Base-by-base conservation (phyloP, 2,888 invertebrate species). In the Ormyrus nitidulus region DNA sequence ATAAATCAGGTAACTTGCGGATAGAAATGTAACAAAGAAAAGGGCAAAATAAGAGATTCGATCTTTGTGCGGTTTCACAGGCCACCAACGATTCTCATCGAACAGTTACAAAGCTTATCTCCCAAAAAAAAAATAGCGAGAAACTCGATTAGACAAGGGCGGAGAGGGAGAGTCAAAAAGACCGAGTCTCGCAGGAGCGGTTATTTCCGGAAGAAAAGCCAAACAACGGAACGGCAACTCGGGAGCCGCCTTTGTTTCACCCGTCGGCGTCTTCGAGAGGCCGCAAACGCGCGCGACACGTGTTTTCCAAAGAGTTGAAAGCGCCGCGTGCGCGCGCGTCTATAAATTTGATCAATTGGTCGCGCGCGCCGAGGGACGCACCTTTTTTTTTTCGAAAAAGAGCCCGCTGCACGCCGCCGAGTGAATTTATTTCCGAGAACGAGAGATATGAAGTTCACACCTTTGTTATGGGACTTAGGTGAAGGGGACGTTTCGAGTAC, bases 301-400 rank as follows among this genome's bases (percentile, higher is more conserved):
- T 19, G 51, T 54, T 58, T 64, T 64, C 19, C 58, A 72, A 72
- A 78, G 58, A 74, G 74, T 69, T 70, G 49, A 70, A 64, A 70
- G 70, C 79, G 53, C 49, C 49, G 13, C 59, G 51, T 11, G 54
- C 59, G 51, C 13, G 54, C 7, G 10, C 58, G 48, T 6, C 34
- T 34, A 34, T n/a, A 13, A 68, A 54, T 68, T 68, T 80, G 72
- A 80, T 80, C 77, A 64, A 77, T 80, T 53, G 69, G 53, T 56
- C n/a, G 7, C 71, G 61, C 11, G 49, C 46, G 56, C 46, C 58
- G 51, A 34, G 34, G 68, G 6, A 44, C 44, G 10, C 11, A 61
- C 76, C n/a, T 72, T 72, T 72, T 11, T 59, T 34, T 13, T 48
- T 70, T 46, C 10, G 51, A n/a, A n/a, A 51, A 49, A 65, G 19